Evolutionary conservation across 2,888 invertebrate genomes (phyloP).

Genomic region (Cryptus armator): DNA sequence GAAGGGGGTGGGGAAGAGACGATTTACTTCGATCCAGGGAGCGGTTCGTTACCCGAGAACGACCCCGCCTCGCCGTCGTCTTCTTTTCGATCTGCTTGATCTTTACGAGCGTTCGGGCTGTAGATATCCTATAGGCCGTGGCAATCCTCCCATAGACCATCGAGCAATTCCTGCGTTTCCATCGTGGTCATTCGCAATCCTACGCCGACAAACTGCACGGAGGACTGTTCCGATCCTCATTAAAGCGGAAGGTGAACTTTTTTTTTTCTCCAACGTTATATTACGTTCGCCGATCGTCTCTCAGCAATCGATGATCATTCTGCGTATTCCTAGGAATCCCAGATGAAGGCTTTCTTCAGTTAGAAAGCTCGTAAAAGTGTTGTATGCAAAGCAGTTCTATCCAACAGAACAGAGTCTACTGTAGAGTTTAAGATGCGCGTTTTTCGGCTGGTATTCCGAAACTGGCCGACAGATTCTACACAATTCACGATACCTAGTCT

Average conservation of each 20-base stretch:
- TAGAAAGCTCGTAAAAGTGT: background rate
- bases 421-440: background rate
- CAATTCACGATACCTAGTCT: conserved; percentile 24
- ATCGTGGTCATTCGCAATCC: conserved; percentile 49
- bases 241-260: conserved; percentile 13
- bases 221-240: conserved; percentile 19
- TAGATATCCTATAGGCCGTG: conserved; percentile 38
- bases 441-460: conserved; percentile 15
- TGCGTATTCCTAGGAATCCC: background rate
- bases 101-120: conserved; percentile 56
- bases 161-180: conserved; percentile 43
- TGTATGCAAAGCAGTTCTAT: background rate
- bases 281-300: background rate
- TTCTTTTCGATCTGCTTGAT: conserved; percentile 66
- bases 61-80: conserved; percentile 66
- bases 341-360: background rate
- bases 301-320: background rate
- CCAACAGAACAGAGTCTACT: background rate
- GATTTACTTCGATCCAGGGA: conserved; percentile 75
- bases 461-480: conserved; percentile 10
- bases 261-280: background rate
- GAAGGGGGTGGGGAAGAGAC: conserved; percentile 59
- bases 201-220: conserved; percentile 45
- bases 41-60: conserved; percentile 72
- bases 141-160: conserved; percentile 26